Percentiles rank a stretch among this genome's conserved stretches.
phyloP scores from a whole-genome alignment of 2,797 vertebrate species.

The Sebastes umbrosus region DNA sequence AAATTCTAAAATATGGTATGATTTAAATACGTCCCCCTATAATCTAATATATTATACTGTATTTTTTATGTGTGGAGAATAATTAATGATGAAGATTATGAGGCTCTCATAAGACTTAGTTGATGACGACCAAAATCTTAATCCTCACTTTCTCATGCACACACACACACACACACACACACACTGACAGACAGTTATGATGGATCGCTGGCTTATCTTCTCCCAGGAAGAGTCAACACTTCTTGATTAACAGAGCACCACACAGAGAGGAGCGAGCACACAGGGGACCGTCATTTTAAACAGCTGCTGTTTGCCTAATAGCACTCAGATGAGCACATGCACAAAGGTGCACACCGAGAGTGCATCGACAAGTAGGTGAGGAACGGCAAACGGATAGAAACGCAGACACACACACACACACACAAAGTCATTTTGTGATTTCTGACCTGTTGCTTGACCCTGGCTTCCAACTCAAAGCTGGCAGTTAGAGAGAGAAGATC shows the following conservation, averaged over 20 bases:
- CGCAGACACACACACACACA: not conserved
- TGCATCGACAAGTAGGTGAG: not conserved
- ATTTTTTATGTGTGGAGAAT: not conserved
- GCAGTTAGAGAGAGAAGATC: not conserved
- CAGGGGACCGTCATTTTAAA: conserved; percentile 46
- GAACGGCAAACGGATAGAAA: not conserved
- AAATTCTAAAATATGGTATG: not conserved
- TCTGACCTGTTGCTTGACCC: not conserved
- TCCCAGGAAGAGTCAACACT: conserved; percentile 53
- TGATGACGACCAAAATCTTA: not conserved
- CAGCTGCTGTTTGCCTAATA: conserved; percentile 59
- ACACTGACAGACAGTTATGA: conserved; percentile 32
- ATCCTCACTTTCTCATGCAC: not conserved
- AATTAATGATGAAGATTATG: not conserved
- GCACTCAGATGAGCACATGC: conserved; percentile 11
- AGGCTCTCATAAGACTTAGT: not conserved
- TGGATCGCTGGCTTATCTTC: conserved; percentile 43
- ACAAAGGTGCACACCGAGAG: not conserved
- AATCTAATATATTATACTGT: not conserved
- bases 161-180: not conserved
- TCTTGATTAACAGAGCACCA: conserved; percentile 61
- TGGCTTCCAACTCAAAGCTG: not conserved
- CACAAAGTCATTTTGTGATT: not conserved
- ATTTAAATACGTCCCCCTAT: not conserved
- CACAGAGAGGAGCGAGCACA: conserved; percentile 32